Evolutionary conservation across 2,797 vertebrate species (phyloP), one percentile per base, ranked within the genome.

Genomic region (Oryzias dopingdopingensis): DNA sequence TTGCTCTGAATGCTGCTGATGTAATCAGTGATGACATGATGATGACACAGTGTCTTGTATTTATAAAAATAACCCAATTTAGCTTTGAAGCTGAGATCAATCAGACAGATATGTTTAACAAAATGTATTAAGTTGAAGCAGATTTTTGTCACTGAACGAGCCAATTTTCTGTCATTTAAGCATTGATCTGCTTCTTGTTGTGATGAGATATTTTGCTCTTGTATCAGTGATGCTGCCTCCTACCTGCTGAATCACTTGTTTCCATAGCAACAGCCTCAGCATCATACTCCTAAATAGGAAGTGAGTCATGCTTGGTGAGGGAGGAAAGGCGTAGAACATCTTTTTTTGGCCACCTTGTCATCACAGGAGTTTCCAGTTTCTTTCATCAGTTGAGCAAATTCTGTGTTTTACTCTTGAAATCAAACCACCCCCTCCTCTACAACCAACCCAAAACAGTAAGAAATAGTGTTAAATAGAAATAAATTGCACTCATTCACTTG

Each of bases 301-400:
- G 67, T 89, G 88, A 90, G 72, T 92, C 90, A 90, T 59, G 50
- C 2, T 2, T 14, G 20, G 71, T 67, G 72, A 73, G 75, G 58
- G 24, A 12, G 62, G 67, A 53, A 58, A 66, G 72, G 66, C 49
- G 26, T 52, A 56, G 13, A 2, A 4, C 5, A 40, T 56, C 26
- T 69, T 73, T 78, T 78, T 82, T 77, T 71, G 52, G 53, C 26
- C 37, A 6, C 14, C 26, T 52, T 47, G 55, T 74, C 62, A 26
- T 86, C 80, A 74, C 56, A 52, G 73, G 77, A 78, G 72, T 80
- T 82, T 80, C 72, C 76, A 65, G 14, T 67, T 66, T 29, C 41
- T 5, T 56, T 42, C 12, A 1, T 62, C 52, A 37, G 32, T 29
- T 29, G 26, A 29, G 26, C 6, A 29, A 29, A 29, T 6, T 29